Evolutionary conservation across 1,140 invertebrate genomes (phyloP).

Genomic region (Drosophila varians): DNA sequence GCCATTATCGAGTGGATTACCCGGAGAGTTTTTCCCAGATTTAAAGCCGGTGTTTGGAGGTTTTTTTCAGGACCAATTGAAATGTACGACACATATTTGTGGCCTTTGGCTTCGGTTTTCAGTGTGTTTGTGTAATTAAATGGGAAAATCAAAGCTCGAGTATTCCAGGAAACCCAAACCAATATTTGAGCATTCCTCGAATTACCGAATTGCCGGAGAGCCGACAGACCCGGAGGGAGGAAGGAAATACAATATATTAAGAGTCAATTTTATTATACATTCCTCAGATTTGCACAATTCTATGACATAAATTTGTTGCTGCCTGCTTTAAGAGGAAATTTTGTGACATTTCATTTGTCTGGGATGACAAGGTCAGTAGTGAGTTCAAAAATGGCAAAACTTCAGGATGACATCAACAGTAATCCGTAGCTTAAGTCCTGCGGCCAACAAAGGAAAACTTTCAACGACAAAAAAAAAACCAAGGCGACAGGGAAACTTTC

Average conservation of each 20-base stretch:
- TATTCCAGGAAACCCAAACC: not conserved
- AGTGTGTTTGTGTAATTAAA: constrained; percentile 35
- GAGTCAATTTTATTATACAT: not conserved
- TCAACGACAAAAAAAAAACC: not conserved
- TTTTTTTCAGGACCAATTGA: constrained; percentile 12
- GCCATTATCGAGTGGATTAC: constrained; percentile 26
- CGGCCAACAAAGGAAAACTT: constrained; percentile 6
- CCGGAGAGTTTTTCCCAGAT: not conserved
- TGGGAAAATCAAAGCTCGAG: constrained; percentile 3
- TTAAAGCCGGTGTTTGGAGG: not conserved
- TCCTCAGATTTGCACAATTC: not conserved
- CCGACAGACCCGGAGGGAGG: not conserved
- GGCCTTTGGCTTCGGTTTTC: not conserved
- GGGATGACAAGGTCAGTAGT: not conserved
- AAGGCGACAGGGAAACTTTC: constrained; percentile 18
- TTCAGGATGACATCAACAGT: constrained; percentile 9
- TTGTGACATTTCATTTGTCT: not conserved
- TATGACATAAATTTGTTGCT: not conserved
- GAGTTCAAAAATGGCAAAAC: constrained; percentile 5
- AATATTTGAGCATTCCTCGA: not conserved
- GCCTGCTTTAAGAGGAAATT: not conserved
- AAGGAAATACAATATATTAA: constrained; percentile 1
- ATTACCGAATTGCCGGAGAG: not conserved
- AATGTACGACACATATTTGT: constrained; percentile 20
- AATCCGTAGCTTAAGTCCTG: constrained; percentile 5